Conservation (phyloP, 2,888 invertebrate species). For the Phortica magna region DNA sequence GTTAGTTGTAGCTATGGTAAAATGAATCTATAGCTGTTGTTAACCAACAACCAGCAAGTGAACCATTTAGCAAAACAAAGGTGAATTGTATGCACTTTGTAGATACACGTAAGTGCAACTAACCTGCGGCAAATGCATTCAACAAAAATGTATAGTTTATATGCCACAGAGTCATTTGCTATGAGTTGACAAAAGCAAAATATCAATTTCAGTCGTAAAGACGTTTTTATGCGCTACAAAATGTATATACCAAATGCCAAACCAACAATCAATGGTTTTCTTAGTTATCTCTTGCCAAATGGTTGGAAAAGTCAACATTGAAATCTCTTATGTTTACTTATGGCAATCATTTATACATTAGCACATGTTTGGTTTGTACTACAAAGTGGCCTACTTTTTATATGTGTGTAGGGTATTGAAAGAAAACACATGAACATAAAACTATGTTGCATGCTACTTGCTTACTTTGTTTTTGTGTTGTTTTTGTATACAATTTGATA, state of each 20-base stretch:
- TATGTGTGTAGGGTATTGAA: conserved; percentile 6
- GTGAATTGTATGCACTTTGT: not conserved
- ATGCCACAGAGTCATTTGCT: not conserved
- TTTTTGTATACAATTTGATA: not conserved
- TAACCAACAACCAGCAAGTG: not conserved
- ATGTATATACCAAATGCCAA: not conserved
- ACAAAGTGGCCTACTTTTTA: not conserved
- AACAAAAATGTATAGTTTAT: not conserved
- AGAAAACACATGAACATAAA: not conserved
- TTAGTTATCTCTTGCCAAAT: too few species aligned
- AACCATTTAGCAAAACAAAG: not conserved
- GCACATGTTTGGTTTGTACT: too few species aligned
- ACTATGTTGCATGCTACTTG: conserved; percentile 3
- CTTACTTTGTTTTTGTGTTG: conserved; percentile 1
- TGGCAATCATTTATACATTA: too few species aligned
- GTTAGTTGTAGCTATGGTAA: not conserved
- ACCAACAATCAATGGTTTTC: too few species aligned
- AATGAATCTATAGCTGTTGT: not conserved
- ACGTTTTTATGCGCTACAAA: not conserved
- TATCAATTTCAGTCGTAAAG: not conserved
- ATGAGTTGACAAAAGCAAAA: not conserved
- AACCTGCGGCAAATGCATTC: not conserved
- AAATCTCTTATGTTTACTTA: too few species aligned
- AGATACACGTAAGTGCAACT: not conserved
- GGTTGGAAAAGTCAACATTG: too few species aligned